Base-by-base conservation (phyloP, 2,113 vertebrate genomes). In the Charina bottae region DNA sequence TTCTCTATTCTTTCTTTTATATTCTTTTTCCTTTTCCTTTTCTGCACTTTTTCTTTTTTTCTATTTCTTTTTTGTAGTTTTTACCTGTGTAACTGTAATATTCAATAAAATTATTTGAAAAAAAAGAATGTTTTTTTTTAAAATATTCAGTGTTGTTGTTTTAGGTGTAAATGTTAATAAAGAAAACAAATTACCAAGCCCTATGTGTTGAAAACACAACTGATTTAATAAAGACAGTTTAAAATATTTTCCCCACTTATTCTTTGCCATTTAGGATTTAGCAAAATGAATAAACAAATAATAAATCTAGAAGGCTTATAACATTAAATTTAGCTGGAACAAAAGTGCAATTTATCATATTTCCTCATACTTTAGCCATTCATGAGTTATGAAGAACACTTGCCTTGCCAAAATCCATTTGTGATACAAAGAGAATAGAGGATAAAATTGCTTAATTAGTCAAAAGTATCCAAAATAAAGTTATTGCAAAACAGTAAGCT, bases 381-480 rank as follows among this genome's bases (percentile, higher is more conserved):
- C 55, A 2, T 28, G 28, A 89, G 91, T 92, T 96, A 60, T 92
- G 95, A 95, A 94, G 95, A 84, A 58, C 64, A 83, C 88, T 90
- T 95, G 83, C 54, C 42, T 93, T 89, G 89, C 93, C 90, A 95
- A 94, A 92, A 93, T 90, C 94, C 86, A 87, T 96, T 96, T 96
- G 93, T 92, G 93, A 90, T 94, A 95, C 68, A 94, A 94, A 96
- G 92, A 93, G 85, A 94, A 94, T 88, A 91, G 33, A 87, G 92
- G 86, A 72, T 95, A 89, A 91, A 97, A 95, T 13, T 12, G 59
- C 90, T 96, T 96, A 96, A 96, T 96, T 97, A 97, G 95, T 88
- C 89, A 90, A 95, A 96, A 84, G 92, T 91, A 90, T 93, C 95
- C 85, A 93, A 96, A 88, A 95, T 93, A 96, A 95, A 95, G 19